phyloP scores from a whole-genome alignment of 2,113 vertebrate genomes.

The Takifugu flavidus region DNA sequence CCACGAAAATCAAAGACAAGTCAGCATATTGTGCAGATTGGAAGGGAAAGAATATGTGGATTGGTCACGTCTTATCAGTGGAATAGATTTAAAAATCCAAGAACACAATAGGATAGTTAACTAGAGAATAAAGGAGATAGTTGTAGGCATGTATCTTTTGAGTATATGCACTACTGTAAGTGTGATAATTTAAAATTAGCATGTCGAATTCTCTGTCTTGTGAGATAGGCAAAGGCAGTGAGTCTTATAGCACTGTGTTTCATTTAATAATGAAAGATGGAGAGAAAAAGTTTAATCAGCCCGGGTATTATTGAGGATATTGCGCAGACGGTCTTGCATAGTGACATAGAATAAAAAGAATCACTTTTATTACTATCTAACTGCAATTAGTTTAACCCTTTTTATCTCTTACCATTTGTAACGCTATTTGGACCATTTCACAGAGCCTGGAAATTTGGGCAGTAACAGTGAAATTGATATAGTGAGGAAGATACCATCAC shows the following conservation, averaged over 20 bases:
- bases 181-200: constrained; percentile 72
- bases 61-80: constrained; percentile 55
- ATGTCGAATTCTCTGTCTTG: constrained; percentile 64
- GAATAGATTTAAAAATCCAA: constrained; percentile 64
- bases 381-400: constrained; percentile 78
- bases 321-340: constrained; percentile 59
- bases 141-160: constrained; percentile 56
- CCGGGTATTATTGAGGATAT: constrained; percentile 66
- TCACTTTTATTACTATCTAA: constrained; percentile 76
- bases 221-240: constrained; percentile 59
- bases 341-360: constrained; percentile 73
- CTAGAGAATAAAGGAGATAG: constrained; percentile 55
- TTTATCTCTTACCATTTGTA: constrained; percentile 77
- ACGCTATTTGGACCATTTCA: constrained; percentile 79
- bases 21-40: constrained; percentile 46
- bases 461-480: constrained; percentile 76
- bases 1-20: constrained; percentile 49
- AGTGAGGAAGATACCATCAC: constrained; percentile 75
- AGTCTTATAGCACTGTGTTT: constrained; percentile 60
- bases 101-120: constrained; percentile 65
- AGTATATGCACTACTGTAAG: constrained; percentile 58
- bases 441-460: constrained; percentile 73
- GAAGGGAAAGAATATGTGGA: constrained; percentile 27
- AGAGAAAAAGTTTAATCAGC: constrained; percentile 71
- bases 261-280: constrained; percentile 75